Evolutionary conservation across 1,140 invertebrate species (phyloP).

Genomic region (Aricia agestis): DNA sequence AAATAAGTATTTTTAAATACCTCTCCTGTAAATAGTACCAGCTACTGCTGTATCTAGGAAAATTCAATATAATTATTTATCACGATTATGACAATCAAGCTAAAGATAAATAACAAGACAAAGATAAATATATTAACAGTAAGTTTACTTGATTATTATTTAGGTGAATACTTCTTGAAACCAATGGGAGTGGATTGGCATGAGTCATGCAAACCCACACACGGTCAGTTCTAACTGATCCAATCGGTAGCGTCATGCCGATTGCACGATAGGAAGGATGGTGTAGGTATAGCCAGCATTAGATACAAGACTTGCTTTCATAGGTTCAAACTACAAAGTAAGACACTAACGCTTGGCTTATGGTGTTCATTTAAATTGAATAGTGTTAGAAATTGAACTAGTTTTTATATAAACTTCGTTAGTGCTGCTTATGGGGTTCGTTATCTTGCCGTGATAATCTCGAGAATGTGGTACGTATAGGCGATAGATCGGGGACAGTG

Average conservation of each 20-base stretch:
- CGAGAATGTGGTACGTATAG: not conserved
- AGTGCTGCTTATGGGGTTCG: not conserved
- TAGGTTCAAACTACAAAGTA: not conserved
- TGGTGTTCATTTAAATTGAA: not conserved
- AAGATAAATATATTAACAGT: not conserved
- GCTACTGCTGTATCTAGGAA: no score
- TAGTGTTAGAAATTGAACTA: not conserved
- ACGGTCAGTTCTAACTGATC: no score
- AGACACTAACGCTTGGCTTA: not conserved
- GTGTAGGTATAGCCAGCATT: no score
- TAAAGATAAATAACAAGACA: no score
- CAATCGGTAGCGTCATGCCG: no score
- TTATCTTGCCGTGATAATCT: conserved; percentile 1
- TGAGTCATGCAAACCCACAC: no score
- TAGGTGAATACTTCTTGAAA: not conserved
- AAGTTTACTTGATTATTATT: not conserved
- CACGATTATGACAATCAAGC: no score
- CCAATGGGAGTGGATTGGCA: no score
- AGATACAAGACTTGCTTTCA: not conserved
- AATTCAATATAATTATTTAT: no score
- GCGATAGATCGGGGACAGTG: not conserved
- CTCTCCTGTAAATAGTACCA: no score
- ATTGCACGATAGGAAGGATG: no score
- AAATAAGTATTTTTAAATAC: no score
- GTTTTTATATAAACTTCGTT: not conserved